Evolutionary conservation across 2,113 vertebrate species (phyloP).

Genomic region (Oreotrochilus melanogaster): DNA sequence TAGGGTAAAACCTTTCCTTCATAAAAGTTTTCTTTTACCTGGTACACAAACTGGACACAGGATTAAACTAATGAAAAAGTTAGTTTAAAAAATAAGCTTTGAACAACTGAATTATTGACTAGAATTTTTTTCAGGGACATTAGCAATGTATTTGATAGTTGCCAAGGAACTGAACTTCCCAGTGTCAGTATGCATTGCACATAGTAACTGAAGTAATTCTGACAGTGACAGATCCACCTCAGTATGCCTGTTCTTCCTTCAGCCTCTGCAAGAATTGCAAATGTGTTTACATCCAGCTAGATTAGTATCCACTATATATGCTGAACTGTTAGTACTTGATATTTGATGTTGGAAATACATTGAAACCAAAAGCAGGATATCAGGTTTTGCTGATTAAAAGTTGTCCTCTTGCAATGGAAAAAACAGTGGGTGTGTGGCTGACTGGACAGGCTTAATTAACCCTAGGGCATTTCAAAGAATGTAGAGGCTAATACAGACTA

Average conservation of each 20-base stretch:
- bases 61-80: constrained; percentile 45
- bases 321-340: rapidly evolving
- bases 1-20: constrained; percentile 43
- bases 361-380: not conserved
- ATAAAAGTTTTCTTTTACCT: not conserved
- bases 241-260: constrained; percentile 20
- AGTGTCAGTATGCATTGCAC: constrained; percentile 42
- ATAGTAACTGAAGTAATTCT: constrained; percentile 37
- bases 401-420: not conserved
- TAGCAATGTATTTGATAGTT: constrained; percentile 73
- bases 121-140: constrained; percentile 57
- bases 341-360: not conserved
- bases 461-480: not conserved
- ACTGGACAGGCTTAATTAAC: not conserved
- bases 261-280: not conserved
- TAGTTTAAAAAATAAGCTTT: constrained; percentile 64
- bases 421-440: not conserved
- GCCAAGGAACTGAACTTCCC: constrained; percentile 70
- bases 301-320: not conserved
- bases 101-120: constrained; percentile 63
- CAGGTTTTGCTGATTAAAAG: not conserved
- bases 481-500: too few relatives aligned
- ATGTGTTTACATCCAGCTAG: not conserved
- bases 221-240: constrained; percentile 27
- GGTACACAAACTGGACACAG: not conserved